A percentile compares a stretch with the other conserved stretches of the same genome.
phyloP scores from a whole-genome alignment of 2,113 vertebrate genomes.

The Lota lota region DNA sequence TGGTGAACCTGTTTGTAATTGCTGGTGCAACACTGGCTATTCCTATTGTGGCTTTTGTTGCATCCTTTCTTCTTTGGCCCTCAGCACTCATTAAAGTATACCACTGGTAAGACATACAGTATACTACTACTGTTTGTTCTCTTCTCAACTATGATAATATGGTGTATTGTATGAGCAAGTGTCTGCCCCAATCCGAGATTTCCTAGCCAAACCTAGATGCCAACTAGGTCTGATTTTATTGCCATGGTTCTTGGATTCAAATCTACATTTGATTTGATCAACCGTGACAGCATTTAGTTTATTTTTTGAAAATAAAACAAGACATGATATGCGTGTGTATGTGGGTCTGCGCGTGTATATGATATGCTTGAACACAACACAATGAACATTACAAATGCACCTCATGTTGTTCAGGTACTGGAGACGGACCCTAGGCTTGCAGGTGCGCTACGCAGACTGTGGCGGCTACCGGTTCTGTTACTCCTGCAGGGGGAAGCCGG shows the following conservation, averaged over 20 bases:
- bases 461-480: conserved; percentile 92
- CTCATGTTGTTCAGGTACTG: conserved; percentile 83
- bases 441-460: conserved; percentile 79
- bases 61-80: conserved; percentile 90
- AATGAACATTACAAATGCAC: neutral
- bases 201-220: too few relatives aligned
- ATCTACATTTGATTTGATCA: too few relatives aligned
- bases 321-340: too few relatives aligned
- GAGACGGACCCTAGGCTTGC: conserved; percentile 90
- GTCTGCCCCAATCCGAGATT: too few relatives aligned
- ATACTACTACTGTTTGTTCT: neutral
- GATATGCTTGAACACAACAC: too few relatives aligned
- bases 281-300: too few relatives aligned
- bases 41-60: conserved; percentile 89
- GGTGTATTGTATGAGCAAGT: neutral
- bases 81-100: conserved; percentile 90
- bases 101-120: conserved; percentile 84
- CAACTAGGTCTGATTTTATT: too few relatives aligned
- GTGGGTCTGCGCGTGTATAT: too few relatives aligned
- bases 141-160: neutral
- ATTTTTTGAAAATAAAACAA: too few relatives aligned
- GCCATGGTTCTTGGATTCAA: too few relatives aligned
- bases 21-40: conserved; percentile 84
- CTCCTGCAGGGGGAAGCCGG: conserved; percentile 84
- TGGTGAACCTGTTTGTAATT: conserved; percentile 88